These are phyloP conservation scores for Penaeus monodon DNA, from an alignment of 2,888 invertebrate genomes.

Conservation along the genomic window DNA sequence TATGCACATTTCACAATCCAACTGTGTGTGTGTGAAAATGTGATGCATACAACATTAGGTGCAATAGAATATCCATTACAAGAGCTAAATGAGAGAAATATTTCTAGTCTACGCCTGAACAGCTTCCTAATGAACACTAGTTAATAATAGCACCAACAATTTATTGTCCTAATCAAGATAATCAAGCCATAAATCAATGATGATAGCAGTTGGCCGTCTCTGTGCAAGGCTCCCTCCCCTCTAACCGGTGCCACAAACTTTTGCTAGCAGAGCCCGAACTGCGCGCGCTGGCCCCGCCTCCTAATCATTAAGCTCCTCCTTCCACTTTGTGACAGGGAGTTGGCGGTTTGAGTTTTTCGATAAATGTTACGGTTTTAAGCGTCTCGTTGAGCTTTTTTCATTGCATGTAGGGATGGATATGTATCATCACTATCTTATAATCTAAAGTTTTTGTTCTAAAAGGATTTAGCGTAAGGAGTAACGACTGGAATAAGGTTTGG, in stretches of 20 bases:
- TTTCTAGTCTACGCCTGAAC: slow-evolving; percentile 24
- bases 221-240: slow-evolving; percentile 29
- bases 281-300: slow-evolving; percentile 55
- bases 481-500: background rate
- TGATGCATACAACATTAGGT: background rate
- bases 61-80: background rate
- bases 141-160: slow-evolving; percentile 42
- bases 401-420: too few relatives aligned
- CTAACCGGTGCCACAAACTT: slow-evolving; percentile 47
- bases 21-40: background rate
- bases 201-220: slow-evolving; percentile 8
- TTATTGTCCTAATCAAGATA: slow-evolving; percentile 47
- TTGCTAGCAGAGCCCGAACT: slow-evolving; percentile 30
- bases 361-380: too few relatives aligned
- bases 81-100: slow-evolving; percentile 10
- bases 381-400: too few relatives aligned
- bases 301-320: slow-evolving; percentile 43
- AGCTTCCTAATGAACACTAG: slow-evolving; percentile 35
- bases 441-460: too few relatives aligned
- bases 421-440: too few relatives aligned
- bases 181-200: slow-evolving; percentile 30
- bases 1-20: background rate
- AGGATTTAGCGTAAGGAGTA: background rate
- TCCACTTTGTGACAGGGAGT: slow-evolving; percentile 38
- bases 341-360: background rate